Conservation (phyloP, 2,113 vertebrate genomes). For the Burhinus bistriatus region DNA sequence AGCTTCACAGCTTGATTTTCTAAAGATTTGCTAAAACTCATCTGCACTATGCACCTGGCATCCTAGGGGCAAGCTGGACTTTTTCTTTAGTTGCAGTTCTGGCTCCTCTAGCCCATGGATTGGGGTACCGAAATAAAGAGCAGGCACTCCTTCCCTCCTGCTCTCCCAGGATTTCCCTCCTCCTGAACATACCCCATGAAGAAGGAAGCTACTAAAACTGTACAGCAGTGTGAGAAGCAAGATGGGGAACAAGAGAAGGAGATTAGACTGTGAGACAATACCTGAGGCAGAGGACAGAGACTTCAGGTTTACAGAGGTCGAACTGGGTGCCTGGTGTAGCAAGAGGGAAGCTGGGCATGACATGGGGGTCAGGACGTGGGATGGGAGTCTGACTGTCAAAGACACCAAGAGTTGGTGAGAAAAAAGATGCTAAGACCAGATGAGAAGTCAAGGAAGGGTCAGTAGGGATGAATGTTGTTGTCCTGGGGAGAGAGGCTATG, state of each 20-base stretch:
- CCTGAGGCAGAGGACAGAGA: background rate
- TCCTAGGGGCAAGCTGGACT: background rate
- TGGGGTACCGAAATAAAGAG: background rate
- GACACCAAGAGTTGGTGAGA: background rate
- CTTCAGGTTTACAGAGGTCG: background rate
- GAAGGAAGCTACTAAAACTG: background rate
- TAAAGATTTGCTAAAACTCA: background rate
- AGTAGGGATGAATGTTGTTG: background rate
- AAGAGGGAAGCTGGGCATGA: background rate
- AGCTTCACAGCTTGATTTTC: background rate
- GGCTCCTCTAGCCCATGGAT: background rate
- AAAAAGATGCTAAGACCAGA: background rate
- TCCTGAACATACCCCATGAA: background rate
- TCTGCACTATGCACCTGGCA: background rate
- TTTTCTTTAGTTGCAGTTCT: background rate
- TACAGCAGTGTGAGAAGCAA: background rate
- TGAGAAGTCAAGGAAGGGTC: background rate
- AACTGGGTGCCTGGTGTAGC: background rate
- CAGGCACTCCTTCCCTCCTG: background rate
- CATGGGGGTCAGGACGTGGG: background rate
- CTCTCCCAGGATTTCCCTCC: background rate
- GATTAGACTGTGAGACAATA: background rate
- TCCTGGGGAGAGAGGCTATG: background rate
- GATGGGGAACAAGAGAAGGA: background rate
- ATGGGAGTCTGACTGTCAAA: background rate